Base-by-base conservation (phyloP, 2,888 invertebrate species). In the Phymatocera aterrima region DNA sequence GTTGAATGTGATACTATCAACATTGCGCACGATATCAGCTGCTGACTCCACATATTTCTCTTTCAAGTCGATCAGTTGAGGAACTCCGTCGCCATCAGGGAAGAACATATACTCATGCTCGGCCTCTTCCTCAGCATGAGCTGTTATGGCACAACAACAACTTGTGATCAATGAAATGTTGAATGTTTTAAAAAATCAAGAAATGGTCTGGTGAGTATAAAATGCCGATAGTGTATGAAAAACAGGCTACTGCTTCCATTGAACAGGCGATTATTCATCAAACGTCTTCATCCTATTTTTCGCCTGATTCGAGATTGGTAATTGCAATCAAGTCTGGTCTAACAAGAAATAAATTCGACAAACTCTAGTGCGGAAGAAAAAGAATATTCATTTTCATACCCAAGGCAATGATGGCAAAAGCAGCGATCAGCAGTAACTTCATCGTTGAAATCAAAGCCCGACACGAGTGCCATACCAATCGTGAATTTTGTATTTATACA, bases 31-130 rank as follows among this genome's bases (percentile, higher is more conserved):
- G 18, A 78, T 54, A 12, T 28, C 43, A 8, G 1, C 87, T 37
- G 0, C 85, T 2, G 0, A 43, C 65, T 10, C 81, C 24, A 89
- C 85, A 0, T 87, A 87, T 0, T 88, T 88, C 12, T 85, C 88
- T 0, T 89, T 81, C 1, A 92, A 84, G 81, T 92, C 92, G 4
- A 91, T 91, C 1, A 92, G 85, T 0, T 87, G 84, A 0, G 91
- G 90, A 0, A 83, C 83, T 1, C 90, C 91, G 0, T 91, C 86
- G n/a, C 90, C 89, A 83, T 92, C 90, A 1, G 91, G 90, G 89
- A 92, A 91, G 91, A 91, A 92, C 77, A 92, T 87, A 83, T 91
- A 92, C 1, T 90, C 91, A 34, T 72, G 64, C 48, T 51, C 31
- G 15, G 28, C 4, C n/a, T 57, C 57, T 24, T 48, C 15, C 24